Conservation (phyloP, 53 echinoderm and acorn worm species). For the Holothuria leucospilota region DNA sequence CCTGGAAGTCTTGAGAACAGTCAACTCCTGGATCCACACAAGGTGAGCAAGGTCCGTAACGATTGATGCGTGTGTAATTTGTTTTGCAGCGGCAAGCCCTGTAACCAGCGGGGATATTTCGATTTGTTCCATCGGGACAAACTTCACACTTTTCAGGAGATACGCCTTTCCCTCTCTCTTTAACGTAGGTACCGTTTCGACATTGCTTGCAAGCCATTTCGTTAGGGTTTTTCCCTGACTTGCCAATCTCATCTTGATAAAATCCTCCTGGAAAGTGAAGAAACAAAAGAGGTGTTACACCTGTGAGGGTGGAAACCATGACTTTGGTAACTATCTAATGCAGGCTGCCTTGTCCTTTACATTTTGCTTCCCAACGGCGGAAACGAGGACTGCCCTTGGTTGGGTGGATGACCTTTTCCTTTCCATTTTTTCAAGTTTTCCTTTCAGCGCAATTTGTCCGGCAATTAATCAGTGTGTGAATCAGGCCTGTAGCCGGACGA, state of each 20-base stretch:
- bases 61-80: background rate
- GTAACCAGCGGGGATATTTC: background rate
- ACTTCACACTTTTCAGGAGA: background rate
- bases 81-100: slow-evolving; percentile 21
- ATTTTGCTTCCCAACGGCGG: too few relatives aligned
- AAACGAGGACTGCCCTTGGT: too few relatives aligned
- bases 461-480: too few relatives aligned
- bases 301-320: too few relatives aligned
- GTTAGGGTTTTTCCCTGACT: background rate
- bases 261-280: background rate
- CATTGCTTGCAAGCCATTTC: background rate
- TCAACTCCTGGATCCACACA: background rate
- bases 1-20: background rate
- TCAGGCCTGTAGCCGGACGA: too few relatives aligned
- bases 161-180: background rate
- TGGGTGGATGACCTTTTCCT: too few relatives aligned
- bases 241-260: slow-evolving; percentile 29
- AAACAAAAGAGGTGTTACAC: background rate
- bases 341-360: too few relatives aligned
- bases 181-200: slow-evolving; percentile 6
- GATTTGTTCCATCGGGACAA: slow-evolving; percentile 24
- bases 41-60: background rate
- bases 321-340: too few relatives aligned
- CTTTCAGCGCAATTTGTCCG: too few relatives aligned
- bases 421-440: too few relatives aligned